Evolutionary conservation across 2,888 invertebrate species (phyloP).

Genomic region (Hyalella azteca): DNA sequence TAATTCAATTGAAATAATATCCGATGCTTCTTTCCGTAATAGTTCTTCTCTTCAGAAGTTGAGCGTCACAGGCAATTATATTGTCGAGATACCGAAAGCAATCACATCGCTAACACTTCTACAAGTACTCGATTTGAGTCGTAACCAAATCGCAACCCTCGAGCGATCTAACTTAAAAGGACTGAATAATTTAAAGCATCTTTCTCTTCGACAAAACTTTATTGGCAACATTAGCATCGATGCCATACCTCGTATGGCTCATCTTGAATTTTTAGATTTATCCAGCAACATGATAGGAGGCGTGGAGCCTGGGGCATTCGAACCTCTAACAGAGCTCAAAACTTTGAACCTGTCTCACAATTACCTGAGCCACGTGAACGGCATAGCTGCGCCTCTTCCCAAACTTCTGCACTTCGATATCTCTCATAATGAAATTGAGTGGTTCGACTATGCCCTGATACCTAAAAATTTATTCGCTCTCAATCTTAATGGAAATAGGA

Average conservation of each 20-base stretch:
- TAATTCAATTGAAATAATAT: slow-evolving; percentile 81
- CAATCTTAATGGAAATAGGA: slow-evolving; percentile 85
- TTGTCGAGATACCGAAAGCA: slow-evolving; percentile 80
- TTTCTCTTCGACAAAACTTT: slow-evolving; percentile 64
- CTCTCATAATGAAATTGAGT: slow-evolving; percentile 85
- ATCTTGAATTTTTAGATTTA: slow-evolving; percentile 78
- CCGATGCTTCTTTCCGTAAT: slow-evolving; percentile 87
- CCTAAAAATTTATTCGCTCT: slow-evolving; percentile 84
- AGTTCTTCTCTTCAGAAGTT: slow-evolving; percentile 89
- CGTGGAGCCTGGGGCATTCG: slow-evolving; percentile 78
- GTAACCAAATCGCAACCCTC: slow-evolving; percentile 82
- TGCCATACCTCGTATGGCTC: slow-evolving; percentile 62
- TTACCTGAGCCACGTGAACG: slow-evolving; percentile 79
- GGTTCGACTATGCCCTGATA: slow-evolving; percentile 86
- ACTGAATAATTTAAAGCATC: slow-evolving; percentile 72
- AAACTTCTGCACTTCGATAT: slow-evolving; percentile 87
- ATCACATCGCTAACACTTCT: slow-evolving; percentile 83
- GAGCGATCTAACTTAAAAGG: slow-evolving; percentile 84
- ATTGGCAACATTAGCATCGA: slow-evolving; percentile 66
- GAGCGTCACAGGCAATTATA: slow-evolving; percentile 84
- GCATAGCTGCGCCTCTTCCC: slow-evolving; percentile 82
- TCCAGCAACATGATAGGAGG: slow-evolving; percentile 78
- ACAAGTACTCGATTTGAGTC: slow-evolving; percentile 86
- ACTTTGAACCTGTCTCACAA: slow-evolving; percentile 87
- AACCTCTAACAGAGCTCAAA: slow-evolving; percentile 78